A percentile compares a stretch with the other conserved stretches of the same genome.
Evolutionary conservation across 2,888 invertebrate species (phyloP).

Genomic region (Trilocha varians): DNA sequence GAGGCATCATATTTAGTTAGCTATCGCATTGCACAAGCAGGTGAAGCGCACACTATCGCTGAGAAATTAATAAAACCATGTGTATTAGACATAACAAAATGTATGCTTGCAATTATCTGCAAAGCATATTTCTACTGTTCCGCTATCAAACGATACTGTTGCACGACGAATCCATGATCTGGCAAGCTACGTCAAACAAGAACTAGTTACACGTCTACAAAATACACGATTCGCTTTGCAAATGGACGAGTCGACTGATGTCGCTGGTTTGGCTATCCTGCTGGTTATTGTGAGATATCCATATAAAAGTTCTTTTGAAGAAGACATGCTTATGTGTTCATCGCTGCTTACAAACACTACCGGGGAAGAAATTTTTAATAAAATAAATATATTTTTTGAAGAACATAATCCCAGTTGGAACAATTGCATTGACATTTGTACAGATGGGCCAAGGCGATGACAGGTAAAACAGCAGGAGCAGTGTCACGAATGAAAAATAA

Average conservation of each 20-base stretch:
- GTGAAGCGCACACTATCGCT: conserved; percentile 23
- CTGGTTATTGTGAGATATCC: conserved; percentile 27
- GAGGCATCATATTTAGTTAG: conserved; percentile 25
- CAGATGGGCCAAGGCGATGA: too few relatives aligned
- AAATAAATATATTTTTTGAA: too few relatives aligned
- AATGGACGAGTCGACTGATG: conserved; percentile 22
- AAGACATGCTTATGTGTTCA: conserved; percentile 17
- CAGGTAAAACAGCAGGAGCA: too few relatives aligned
- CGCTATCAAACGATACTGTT: conserved; percentile 29
- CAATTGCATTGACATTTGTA: too few relatives aligned
- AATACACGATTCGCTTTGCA: conserved; percentile 18
- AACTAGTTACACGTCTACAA: conserved; percentile 19
- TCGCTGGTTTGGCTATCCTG: conserved; percentile 22
- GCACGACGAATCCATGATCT: conserved; percentile 26
- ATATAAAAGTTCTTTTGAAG: conserved; percentile 21
- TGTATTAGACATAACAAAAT: conserved; percentile 19
- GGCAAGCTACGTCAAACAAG: conserved; percentile 18
- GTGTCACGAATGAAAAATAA: too few relatives aligned
- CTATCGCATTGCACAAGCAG: conserved; percentile 20
- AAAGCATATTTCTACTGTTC: conserved; percentile 23
- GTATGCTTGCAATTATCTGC: conserved; percentile 26
- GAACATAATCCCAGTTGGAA: too few relatives aligned
- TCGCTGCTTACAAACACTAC: too few relatives aligned
- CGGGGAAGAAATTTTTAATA: too few relatives aligned
- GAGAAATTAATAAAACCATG: conserved; percentile 20